Evolutionary conservation across 2,888 invertebrate genomes (phyloP), one percentile per base, ranked within the genome.

Genomic region (Aphodius granarius): DNA sequence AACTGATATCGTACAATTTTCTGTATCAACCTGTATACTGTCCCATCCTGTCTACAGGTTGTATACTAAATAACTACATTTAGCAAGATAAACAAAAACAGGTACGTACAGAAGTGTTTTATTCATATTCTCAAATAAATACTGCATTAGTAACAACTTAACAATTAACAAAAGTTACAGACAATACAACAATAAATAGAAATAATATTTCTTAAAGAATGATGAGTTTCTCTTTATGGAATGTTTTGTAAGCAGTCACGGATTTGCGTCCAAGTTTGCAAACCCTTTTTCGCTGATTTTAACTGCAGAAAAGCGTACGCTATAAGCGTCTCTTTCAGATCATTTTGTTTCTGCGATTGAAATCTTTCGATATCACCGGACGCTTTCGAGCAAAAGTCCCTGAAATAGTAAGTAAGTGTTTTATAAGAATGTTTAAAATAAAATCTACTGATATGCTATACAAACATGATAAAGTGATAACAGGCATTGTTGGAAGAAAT

Each of bases 231-330:
- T 20, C 72, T 78, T 90, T 89, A 92, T 81, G 92, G 92, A 89
- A 93, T 93, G 84, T 91, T 92, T 85, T 93, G 92, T 80, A 94
- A 88, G 85, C 94, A 94, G 84, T 93, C 92, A 82, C 91, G 90
- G 81, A 94, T 92, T 87, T 94, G 93, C 74, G 91, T 91, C 94
- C 94, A 94, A 70, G 93, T 92, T 88, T 93, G 93, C 66, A 94
- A 87, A 79, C 93, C 93, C 94, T 93, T 94, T 88, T 91, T 92
- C 63, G 93, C 92, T 79, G 93, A 91, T 88, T 93, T 94, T 75
- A 93, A 90, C 86, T 94, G 94, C 78, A 94, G 87, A 75, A 91
- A 89, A 78, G 93, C 92, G 84, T 92, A 94, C 63, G 89, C 90
- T 74, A 91, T 90, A 62, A 94, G 87, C 3, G 94, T 93, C 84